Percentiles rank a stretch among this genome's conserved stretches.
These are phyloP conservation scores for Ophion slaviceki DNA, from an alignment of 2,888 invertebrate species.

Conservation along the genomic window DNA sequence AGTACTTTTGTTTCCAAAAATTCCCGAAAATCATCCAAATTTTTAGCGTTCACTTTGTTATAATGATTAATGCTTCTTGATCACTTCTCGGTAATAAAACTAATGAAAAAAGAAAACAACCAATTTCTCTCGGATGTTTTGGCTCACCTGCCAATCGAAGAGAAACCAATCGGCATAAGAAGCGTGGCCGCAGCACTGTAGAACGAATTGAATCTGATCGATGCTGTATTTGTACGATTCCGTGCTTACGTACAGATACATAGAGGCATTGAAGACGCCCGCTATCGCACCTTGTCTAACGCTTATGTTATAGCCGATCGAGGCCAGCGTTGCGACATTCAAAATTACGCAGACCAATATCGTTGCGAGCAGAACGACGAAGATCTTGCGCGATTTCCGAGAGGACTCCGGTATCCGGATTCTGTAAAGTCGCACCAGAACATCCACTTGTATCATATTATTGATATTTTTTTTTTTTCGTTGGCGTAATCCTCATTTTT, in stretches of 20 bases:
- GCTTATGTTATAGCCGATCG: conserved; percentile 75
- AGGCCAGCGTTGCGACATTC: conserved; percentile 74
- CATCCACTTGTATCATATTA: neutral
- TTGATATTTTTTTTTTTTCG: neutral
- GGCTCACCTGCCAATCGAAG: conserved; percentile 79
- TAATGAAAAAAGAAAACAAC: no score
- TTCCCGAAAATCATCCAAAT: no score
- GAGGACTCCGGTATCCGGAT: conserved; percentile 1
- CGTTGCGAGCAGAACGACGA: conserved; percentile 70
- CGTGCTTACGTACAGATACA: conserved; percentile 75
- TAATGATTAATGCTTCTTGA: no score
- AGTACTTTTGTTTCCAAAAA: no score
- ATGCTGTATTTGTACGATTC: conserved; percentile 74
- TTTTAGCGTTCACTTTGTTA: no score
- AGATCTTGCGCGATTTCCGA: conserved; percentile 66
- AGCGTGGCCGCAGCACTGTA: conserved; percentile 78
- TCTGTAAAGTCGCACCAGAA: neutral
- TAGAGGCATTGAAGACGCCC: conserved; percentile 76
- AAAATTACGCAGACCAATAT: conserved; percentile 73
- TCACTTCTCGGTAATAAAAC: no score
- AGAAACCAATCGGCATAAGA: conserved; percentile 78
- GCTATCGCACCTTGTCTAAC: conserved; percentile 70
- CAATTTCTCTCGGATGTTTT: neutral
- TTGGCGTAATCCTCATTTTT: neutral
- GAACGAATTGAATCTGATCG: conserved; percentile 78